A percentile compares a stretch with the other conserved stretches of the same genome.
Evolutionary conservation across 2,888 invertebrate genomes (phyloP).

Genomic region (Hylaea fasciaria): DNA sequence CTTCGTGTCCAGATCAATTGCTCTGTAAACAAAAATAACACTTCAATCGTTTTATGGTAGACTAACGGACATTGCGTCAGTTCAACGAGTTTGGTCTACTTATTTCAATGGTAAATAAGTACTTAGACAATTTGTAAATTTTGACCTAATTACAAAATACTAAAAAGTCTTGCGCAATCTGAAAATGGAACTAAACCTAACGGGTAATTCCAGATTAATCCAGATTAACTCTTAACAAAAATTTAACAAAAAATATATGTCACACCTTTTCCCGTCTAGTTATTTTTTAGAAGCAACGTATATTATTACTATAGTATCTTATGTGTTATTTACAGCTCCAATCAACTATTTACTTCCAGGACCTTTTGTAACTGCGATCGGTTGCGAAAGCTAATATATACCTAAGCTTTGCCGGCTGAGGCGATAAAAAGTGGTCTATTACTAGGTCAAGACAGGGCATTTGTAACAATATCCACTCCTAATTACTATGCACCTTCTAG

Average conservation of each 20-base stretch:
- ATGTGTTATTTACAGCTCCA: neutral
- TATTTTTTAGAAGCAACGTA: too few relatives aligned
- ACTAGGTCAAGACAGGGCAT: slow-evolving; percentile 39
- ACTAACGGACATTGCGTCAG: slow-evolving; percentile 37
- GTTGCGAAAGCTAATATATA: slow-evolving; percentile 31
- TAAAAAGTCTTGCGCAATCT: too few relatives aligned
- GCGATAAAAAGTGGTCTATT: slow-evolving; percentile 36
- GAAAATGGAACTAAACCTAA: too few relatives aligned
- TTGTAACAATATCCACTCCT: slow-evolving; percentile 29
- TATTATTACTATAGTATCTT: too few relatives aligned
- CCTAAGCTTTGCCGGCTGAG: too few relatives aligned
- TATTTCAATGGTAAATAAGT: slow-evolving; percentile 5
- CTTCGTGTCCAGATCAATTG: slow-evolving; percentile 47
- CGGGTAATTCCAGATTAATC: too few relatives aligned
- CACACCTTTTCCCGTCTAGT: too few relatives aligned
- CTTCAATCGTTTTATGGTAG: slow-evolving; percentile 36
- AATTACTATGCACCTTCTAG: neutral
- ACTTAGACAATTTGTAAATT: slow-evolving; percentile 11
- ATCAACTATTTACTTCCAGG: slow-evolving; percentile 12
- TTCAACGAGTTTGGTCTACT: slow-evolving; percentile 20
- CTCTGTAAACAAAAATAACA: slow-evolving; percentile 46
- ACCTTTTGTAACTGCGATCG: slow-evolving; percentile 23
- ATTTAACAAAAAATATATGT: too few relatives aligned
- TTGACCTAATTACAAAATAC: slow-evolving; percentile 8
- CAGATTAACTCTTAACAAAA: too few relatives aligned